phyloP scores from a whole-genome alignment of 1,140 invertebrate species.

The Pogonomyrmex barbatus region DNA sequence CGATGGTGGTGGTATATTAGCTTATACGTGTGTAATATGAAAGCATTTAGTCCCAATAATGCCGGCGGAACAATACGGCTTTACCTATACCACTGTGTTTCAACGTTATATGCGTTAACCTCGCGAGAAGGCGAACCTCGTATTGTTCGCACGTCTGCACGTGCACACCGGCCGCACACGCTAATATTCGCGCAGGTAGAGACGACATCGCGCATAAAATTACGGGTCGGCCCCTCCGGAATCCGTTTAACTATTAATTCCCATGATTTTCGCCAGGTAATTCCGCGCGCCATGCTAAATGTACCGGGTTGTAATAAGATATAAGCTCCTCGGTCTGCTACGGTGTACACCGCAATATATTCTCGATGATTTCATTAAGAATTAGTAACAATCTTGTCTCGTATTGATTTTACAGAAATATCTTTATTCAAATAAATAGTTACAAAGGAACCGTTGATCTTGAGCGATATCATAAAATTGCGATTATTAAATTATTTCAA shows the following conservation, averaged over 20 bases:
- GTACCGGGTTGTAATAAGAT: constrained; percentile 46
- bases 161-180: constrained; percentile 12
- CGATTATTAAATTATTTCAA: background rate
- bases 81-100: constrained; percentile 27
- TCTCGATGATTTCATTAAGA: constrained; percentile 19
- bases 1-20: constrained; percentile 33
- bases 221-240: constrained; percentile 28
- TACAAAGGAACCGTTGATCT: background rate
- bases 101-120: constrained; percentile 15
- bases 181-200: constrained; percentile 24
- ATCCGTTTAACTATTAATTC: constrained; percentile 61
- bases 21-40: constrained; percentile 65
- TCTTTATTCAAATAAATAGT: background rate
- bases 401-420: background rate
- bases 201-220: constrained; percentile 57
- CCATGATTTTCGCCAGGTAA: constrained; percentile 50
- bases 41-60: constrained; percentile 66
- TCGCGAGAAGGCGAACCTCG: constrained; percentile 1
- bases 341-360: background rate
- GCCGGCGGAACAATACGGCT: constrained; percentile 53
- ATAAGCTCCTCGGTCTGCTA: background rate
- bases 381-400: background rate
- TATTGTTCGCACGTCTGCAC: constrained; percentile 49
- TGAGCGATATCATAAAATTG: background rate
- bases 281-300: constrained; percentile 32